phyloP scores from a whole-genome alignment of 1,140 invertebrate genomes.

The Drosophila mojavensis region DNA sequence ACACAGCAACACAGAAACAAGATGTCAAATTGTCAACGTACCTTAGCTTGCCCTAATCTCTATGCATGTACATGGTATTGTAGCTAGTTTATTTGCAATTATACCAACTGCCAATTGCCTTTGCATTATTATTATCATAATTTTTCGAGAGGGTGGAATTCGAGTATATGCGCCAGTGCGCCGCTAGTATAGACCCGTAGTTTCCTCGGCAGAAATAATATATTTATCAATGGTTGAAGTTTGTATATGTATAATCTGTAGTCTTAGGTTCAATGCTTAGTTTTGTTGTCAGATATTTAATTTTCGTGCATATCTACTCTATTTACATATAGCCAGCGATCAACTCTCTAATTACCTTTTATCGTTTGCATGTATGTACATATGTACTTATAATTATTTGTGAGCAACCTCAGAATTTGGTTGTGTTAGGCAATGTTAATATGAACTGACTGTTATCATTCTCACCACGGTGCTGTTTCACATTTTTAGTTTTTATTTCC shows the following conservation, averaged over 20 bases:
- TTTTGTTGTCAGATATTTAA: too few species aligned
- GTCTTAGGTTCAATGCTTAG: too few species aligned
- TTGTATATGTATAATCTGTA: background rate
- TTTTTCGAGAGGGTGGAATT: slow-evolving; percentile 1
- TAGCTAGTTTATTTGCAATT: slow-evolving; percentile 67
- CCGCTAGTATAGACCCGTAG: too few species aligned
- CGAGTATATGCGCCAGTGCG: background rate
- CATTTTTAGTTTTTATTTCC: slow-evolving; percentile 15
- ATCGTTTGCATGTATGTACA: too few species aligned
- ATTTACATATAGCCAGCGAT: too few species aligned
- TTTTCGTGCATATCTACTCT: too few species aligned
- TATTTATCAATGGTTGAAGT: slow-evolving; percentile 53
- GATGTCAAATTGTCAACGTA: slow-evolving; percentile 72
- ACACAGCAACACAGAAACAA: slow-evolving; percentile 30
- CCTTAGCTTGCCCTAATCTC: slow-evolving; percentile 38
- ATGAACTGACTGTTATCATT: slow-evolving; percentile 18
- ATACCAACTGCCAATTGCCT: slow-evolving; percentile 59
- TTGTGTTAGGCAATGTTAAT: background rate
- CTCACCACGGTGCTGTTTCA: slow-evolving; percentile 18
- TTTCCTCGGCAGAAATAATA: background rate
- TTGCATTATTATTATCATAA: slow-evolving; percentile 62
- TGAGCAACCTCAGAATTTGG: background rate
- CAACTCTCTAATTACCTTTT: too few species aligned
- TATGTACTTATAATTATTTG: too few species aligned
- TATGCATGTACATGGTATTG: slow-evolving; percentile 27